Conservation (phyloP, 92 coral and sea anemone genomes). For the Parazoanthus darwini region DNA sequence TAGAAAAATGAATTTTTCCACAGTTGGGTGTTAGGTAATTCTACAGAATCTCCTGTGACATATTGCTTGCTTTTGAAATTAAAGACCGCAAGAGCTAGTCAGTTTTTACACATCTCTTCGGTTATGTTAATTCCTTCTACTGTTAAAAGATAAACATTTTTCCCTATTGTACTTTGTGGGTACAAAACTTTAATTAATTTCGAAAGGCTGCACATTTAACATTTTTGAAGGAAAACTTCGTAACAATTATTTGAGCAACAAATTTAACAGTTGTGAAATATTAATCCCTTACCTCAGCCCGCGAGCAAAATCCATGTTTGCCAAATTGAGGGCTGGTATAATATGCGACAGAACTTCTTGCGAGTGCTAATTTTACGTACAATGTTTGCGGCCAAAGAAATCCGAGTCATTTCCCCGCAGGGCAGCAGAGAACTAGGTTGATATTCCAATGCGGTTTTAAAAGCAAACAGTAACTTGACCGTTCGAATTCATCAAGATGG, state of each 20-base stretch:
- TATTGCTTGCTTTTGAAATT: not conserved
- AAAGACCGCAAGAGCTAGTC: constrained; percentile 4
- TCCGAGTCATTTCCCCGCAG: not conserved
- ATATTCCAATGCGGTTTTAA: not conserved
- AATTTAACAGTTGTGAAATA: not conserved
- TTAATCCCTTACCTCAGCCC: not conserved
- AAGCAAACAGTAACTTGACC: not conserved
- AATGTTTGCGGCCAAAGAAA: constrained; percentile 7
- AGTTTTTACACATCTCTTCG: constrained; percentile 30
- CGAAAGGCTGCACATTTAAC: constrained; percentile 4
- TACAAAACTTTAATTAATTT: constrained; percentile 25
- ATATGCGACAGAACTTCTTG: not conserved
- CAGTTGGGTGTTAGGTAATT: not conserved
- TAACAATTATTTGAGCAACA: not conserved
- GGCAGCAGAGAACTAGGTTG: not conserved
- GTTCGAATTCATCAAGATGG: not conserved
- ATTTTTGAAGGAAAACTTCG: not conserved
- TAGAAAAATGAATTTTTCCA: not conserved
- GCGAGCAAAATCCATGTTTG: not conserved
- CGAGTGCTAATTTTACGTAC: constrained; percentile 9
- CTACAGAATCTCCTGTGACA: not conserved
- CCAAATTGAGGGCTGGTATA: not conserved
- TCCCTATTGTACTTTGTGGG: not conserved
- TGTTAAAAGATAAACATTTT: constrained; percentile 10
- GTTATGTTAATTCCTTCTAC: constrained; percentile 26